A percentile compares a stretch with the other conserved stretches of the same genome.
Evolutionary conservation across 2,888 invertebrate species (phyloP).

Genomic region (Eumerus sabulonum): DNA sequence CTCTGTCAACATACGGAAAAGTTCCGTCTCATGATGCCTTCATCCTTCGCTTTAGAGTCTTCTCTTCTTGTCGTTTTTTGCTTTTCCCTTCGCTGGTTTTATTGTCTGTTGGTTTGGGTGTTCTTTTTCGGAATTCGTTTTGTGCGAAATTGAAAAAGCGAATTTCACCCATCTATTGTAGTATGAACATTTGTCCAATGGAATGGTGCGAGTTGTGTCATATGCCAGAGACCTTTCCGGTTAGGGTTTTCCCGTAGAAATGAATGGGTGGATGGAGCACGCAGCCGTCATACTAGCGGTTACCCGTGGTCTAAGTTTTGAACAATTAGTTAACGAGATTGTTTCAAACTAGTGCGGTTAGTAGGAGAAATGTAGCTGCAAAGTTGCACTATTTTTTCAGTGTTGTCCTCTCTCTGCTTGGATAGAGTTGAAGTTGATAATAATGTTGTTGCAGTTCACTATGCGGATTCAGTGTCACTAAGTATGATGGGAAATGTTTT

Average conservation of each 20-base stretch:
- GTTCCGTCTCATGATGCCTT: slow-evolving; percentile 23
- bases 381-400: neutral
- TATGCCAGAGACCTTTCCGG: neutral
- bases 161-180: neutral
- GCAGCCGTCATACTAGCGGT: neutral
- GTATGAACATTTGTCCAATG: too few relatives aligned
- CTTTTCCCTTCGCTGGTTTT: neutral
- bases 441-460: too few relatives aligned
- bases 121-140: slow-evolving; percentile 47
- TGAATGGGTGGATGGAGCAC: neutral
- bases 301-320: slow-evolving; percentile 16
- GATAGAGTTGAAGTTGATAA: too few relatives aligned
- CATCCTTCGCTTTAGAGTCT: slow-evolving; percentile 19
- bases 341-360: slow-evolving; percentile 10
- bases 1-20: slow-evolving; percentile 59
- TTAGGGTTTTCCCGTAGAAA: slow-evolving; percentile 5
- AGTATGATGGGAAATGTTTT: too few relatives aligned
- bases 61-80: slow-evolving; percentile 5
- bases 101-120: slow-evolving; percentile 18
- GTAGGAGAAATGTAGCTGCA: neutral
- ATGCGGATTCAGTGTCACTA: too few relatives aligned
- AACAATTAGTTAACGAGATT: slow-evolving; percentile 35
- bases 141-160: slow-evolving; percentile 32
- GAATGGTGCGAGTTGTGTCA: too few relatives aligned
- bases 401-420: slow-evolving; percentile 1